Base-by-base conservation (phyloP, 2,888 invertebrate genomes). In the Diaprepes abbreviatus region DNA sequence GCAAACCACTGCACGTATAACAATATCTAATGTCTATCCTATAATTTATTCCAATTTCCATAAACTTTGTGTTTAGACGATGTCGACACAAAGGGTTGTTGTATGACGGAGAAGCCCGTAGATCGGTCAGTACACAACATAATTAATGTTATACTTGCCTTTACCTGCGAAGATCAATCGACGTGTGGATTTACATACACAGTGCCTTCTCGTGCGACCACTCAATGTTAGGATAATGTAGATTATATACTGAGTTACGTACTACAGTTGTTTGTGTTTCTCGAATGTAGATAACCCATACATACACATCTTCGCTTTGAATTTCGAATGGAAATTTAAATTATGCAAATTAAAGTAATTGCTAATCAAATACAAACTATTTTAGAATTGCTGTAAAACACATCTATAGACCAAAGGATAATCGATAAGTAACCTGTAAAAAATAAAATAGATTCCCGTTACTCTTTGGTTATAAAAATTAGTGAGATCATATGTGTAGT, bases 121-220 rank as follows among this genome's bases (percentile, higher is more conserved):
- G 66, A 66, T 59, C 38, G 66, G 50, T 66, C 59, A 35, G 55
- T 67, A 62, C 60, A 67, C 62, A 67, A 60, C 43, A 36, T 67
- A 67, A 67, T 67, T 67, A 67, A 55, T 67, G 62, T 67, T 67
- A 62, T 62, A 67, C 67, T 67, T 67, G 67, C 60, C 62, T 67
- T 62, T 62, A 19, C 38, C 16, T 43, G 36, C 55, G 62, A 60
- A 65, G 64, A 70, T 64, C 70, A 54, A 70, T 70, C 65, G 59
- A 54, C 54, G 60, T 70, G 55, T 43, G 64, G 65, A 70, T 70
- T 70, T 65, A 65, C 65, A 60, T 60, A 36, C 60, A 60, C 58
- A 60, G 60, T 70, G 54, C 55, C 9, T 43, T 43, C 3, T 43
- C 19, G 21, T 21, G 1, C 21, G 43, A 10, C 14, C 3, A n/a